Evolutionary conservation across 2,797 vertebrate genomes (phyloP), one percentile per base, ranked within the genome.

Genomic region (Notolepis coatsorum): DNA sequence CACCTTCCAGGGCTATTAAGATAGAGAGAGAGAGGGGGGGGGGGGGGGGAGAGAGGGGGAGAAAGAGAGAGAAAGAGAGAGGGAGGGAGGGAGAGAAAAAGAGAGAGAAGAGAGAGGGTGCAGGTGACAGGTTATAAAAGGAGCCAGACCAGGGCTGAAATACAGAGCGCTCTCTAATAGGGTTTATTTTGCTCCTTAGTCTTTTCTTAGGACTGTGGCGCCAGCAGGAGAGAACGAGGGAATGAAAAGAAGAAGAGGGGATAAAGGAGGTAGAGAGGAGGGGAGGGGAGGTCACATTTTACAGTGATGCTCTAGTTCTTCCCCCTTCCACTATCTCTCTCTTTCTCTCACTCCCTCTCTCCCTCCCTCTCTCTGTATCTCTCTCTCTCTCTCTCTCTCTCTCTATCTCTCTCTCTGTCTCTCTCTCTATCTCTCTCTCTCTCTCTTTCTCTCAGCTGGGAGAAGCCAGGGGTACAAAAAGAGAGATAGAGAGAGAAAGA

Each of bases 1-100:
- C 85, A 86, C 77, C 78, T 88, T 82, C 87, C 71, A 71, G 72
- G 79, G 61, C 80, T 80, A 76, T 89, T 86, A 88, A 82, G 55
- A 63, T 61, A 49, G 47, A 71, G 53, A 61, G 33, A 42, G 47
- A 24, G 47, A 43, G 21, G 48, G 56, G 46, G 43, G 70, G 60
- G 35, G 41, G 53, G 13, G 52, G 4, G 56, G 42, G 21, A 17
- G 5, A 46, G 31, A 20, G 28, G 42, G 42, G 30, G 49, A 55
- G 30, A 10, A 21, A 57, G 46, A 25, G n/a, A 47, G 1, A 15
- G 31, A 35, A 18, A 56, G 48, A 60, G 71, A 75, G 48, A 61
- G 41, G 56, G 39, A 50, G 45, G 37, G 51, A 56, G 52, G 51
- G 10, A 39, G 1, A 13, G 31, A 21, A 17, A 15, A 35, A 35